Evolutionary conservation across 2,888 invertebrate genomes (phyloP).

Genomic region (Tridacna crocea): DNA sequence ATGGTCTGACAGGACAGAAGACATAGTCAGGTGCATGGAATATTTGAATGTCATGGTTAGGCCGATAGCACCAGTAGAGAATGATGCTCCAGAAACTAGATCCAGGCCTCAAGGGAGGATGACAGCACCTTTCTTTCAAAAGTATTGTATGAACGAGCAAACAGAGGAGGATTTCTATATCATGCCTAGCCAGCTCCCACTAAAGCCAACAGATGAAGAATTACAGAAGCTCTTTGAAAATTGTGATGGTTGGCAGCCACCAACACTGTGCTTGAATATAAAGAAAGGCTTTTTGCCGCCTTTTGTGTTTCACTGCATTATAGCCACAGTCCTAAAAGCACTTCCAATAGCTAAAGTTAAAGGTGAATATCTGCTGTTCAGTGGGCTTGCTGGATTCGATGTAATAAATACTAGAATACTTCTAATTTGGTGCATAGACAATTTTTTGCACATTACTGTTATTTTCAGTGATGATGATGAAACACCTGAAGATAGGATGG

Average conservation of each 20-base stretch:
- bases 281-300: not conserved
- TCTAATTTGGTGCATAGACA: not conserved
- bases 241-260: not conserved
- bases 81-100: not conserved
- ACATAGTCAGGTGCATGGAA: not conserved
- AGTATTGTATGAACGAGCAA: too few species aligned
- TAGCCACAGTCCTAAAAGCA: not conserved
- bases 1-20: not conserved
- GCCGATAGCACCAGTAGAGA: not conserved
- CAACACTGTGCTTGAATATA: slow-evolving; percentile 9
- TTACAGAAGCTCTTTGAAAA: not conserved
- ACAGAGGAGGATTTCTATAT: slow-evolving; percentile 8
- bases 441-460: not conserved
- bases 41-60: slow-evolving; percentile 3
- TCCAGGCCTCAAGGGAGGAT: not conserved
- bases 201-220: not conserved
- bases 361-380: not conserved
- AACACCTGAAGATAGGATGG: not conserved
- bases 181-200: not conserved
- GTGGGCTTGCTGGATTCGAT: not conserved
- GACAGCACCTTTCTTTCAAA: too few species aligned
- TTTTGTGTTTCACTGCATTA: slow-evolving; percentile 10
- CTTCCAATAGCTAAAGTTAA: not conserved
- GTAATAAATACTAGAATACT: not conserved
- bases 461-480: not conserved